A percentile compares a stretch with the other conserved stretches of the same genome.
phyloP scores from a whole-genome alignment of 2,888 invertebrate species.

The Aspidiotus destructor region DNA sequence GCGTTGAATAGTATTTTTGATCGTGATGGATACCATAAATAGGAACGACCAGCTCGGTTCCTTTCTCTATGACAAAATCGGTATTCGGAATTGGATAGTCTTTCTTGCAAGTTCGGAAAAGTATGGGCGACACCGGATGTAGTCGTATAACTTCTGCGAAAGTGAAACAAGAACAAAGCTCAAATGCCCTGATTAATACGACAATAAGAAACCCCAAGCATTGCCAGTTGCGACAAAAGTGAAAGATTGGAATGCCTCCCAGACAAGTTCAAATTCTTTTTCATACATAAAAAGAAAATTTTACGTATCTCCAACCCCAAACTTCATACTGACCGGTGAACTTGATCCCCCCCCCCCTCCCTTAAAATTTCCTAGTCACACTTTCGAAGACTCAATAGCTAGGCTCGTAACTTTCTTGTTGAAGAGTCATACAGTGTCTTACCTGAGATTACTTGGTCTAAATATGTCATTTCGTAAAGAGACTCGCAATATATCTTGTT shows the following conservation, averaged over 20 bases:
- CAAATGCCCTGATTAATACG: background rate
- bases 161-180: background rate
- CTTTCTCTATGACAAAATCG: conserved; percentile 24
- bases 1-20: conserved; percentile 28
- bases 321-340: too few relatives aligned
- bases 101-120: conserved; percentile 23
- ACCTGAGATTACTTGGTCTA: conserved; percentile 32
- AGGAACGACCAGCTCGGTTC: conserved; percentile 30
- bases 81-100: conserved; percentile 19
- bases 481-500: conserved; percentile 19
- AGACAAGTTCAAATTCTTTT: too few relatives aligned
- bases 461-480: conserved; percentile 27
- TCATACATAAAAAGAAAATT: too few relatives aligned
- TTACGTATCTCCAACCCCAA: too few relatives aligned
- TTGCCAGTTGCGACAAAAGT: too few relatives aligned
- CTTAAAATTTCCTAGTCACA: too few relatives aligned
- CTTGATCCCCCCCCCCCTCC: too few relatives aligned
- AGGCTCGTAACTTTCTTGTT: too few relatives aligned
- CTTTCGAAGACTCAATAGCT: too few relatives aligned
- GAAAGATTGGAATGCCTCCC: too few relatives aligned
- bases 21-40: conserved; percentile 30
- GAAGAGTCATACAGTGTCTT: background rate
- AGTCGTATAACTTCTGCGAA: conserved; percentile 27
- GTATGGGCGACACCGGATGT: conserved; percentile 24
- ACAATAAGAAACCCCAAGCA: too few relatives aligned